Conservation (phyloP, 1,140 invertebrate genomes). For the Habropoda laboriosa region DNA sequence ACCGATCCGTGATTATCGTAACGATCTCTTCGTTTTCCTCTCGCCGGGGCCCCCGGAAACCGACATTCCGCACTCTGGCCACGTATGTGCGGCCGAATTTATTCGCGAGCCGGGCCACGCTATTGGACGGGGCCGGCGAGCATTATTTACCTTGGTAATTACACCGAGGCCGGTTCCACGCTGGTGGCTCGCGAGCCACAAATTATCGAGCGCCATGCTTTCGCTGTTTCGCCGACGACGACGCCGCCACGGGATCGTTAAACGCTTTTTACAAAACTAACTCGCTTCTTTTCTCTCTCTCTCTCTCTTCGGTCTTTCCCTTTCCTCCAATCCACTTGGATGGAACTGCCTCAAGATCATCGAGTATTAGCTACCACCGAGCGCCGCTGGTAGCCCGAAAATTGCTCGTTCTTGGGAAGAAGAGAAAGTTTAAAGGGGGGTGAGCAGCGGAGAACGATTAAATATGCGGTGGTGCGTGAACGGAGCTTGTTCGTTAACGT, state of each 20-base stretch:
- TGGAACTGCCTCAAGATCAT: background rate
- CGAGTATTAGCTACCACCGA: background rate
- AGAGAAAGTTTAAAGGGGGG: background rate
- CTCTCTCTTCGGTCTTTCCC: too few relatives aligned
- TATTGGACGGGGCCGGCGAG: slow-evolving; percentile 63
- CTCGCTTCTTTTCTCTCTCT: background rate
- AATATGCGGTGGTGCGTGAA: background rate
- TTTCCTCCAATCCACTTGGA: background rate
- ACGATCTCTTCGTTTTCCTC: slow-evolving; percentile 61
- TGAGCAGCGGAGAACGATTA: background rate
- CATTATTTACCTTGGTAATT: slow-evolving; percentile 74
- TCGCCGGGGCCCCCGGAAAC: slow-evolving; percentile 17
- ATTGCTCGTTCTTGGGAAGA: background rate
- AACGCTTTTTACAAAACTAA: slow-evolving; percentile 58
- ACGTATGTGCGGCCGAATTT: slow-evolving; percentile 69
- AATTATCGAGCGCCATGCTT: slow-evolving; percentile 67
- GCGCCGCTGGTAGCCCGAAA: background rate
- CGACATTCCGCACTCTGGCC: slow-evolving; percentile 62
- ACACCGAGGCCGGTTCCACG: slow-evolving; percentile 68
- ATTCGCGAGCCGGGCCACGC: slow-evolving; percentile 65
- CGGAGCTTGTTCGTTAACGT: background rate
- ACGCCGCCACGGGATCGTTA: slow-evolving; percentile 59
- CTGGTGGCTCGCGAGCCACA: slow-evolving; percentile 67
- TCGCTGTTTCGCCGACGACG: slow-evolving; percentile 60
- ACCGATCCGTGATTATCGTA: slow-evolving; percentile 62